Percentiles rank a stretch among this genome's conserved stretches.
Evolutionary conservation across 1,140 invertebrate genomes (phyloP).

Genomic region (Druon quercuslanigerum): DNA sequence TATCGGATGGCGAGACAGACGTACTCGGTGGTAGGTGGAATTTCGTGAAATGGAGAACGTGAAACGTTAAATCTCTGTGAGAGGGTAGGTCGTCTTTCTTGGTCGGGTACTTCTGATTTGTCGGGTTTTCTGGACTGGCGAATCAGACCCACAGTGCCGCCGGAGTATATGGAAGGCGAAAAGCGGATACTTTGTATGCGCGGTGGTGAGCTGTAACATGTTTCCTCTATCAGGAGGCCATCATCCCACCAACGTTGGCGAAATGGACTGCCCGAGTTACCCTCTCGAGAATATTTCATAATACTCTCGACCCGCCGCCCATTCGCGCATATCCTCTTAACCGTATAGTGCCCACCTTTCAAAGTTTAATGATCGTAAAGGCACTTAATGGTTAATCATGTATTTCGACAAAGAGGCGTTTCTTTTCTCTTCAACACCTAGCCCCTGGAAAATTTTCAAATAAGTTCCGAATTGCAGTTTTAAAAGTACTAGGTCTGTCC

Average conservation of each 20-base stretch:
- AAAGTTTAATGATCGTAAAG: not conserved
- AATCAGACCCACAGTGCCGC: constrained; percentile 28
- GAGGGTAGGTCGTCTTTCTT: constrained; percentile 49
- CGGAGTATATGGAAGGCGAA: constrained; percentile 42
- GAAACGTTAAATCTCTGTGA: constrained; percentile 2
- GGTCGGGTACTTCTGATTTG: constrained; percentile 49
- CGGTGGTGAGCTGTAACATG: constrained; percentile 51
- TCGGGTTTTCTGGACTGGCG: constrained; percentile 39
- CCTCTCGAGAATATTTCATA: constrained; percentile 55
- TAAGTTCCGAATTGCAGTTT: too few relatives aligned
- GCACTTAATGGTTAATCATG: not conserved
- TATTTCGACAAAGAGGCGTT: not conserved
- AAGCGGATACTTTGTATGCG: constrained; percentile 58
- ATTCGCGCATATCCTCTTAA: constrained; percentile 16
- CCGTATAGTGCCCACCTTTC: not conserved
- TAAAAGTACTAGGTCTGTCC: too few relatives aligned
- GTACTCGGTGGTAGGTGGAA: not conserved
- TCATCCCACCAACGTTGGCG: constrained; percentile 36
- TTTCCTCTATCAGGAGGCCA: constrained; percentile 59
- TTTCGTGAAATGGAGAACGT: constrained; percentile 4
- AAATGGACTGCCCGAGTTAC: constrained; percentile 46
- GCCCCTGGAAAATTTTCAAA: not conserved
- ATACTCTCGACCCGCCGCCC: constrained; percentile 47
- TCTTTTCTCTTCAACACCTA: not conserved
- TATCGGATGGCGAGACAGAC: not conserved